Percentiles rank a stretch among this genome's conserved stretches.
phyloP scores from a whole-genome alignment of 2,888 invertebrate genomes.

The Morinoia aosen region DNA sequence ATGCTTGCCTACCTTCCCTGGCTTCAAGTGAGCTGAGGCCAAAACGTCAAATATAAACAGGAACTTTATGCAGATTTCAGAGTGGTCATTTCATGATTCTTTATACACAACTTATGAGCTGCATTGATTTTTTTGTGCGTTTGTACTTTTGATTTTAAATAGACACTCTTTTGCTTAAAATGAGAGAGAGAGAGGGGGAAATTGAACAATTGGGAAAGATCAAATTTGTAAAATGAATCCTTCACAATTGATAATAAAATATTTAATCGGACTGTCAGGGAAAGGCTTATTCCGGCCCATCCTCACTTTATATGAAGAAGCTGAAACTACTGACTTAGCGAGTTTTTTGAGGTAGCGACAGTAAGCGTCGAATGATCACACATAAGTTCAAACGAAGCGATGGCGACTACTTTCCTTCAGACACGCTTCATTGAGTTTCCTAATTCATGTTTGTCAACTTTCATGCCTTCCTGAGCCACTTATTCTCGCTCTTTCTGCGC shows the following conservation, averaged over 20 bases:
- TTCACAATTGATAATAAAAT: background rate
- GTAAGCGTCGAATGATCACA: no score
- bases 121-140: no score
- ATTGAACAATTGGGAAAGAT: background rate
- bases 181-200: background rate
- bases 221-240: background rate
- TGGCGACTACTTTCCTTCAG: background rate
- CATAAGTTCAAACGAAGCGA: no score
- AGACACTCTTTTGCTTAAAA: no score
- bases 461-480: no score
- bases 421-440: background rate
- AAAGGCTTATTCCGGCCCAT: background rate
- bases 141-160: no score
- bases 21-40: conserved; percentile 10
- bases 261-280: background rate
- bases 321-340: background rate
- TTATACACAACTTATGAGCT: no score
- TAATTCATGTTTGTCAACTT: no score
- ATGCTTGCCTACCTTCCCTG: background rate
- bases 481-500: background rate
- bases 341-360: no score
- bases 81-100: no score
- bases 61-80: background rate
- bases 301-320: background rate
- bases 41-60: background rate